A percentile compares a stretch with the other conserved stretches of the same genome.
These are phyloP conservation scores for Acleris literana DNA, from an alignment of 2,888 invertebrate genomes.

Conservation along the genomic window DNA sequence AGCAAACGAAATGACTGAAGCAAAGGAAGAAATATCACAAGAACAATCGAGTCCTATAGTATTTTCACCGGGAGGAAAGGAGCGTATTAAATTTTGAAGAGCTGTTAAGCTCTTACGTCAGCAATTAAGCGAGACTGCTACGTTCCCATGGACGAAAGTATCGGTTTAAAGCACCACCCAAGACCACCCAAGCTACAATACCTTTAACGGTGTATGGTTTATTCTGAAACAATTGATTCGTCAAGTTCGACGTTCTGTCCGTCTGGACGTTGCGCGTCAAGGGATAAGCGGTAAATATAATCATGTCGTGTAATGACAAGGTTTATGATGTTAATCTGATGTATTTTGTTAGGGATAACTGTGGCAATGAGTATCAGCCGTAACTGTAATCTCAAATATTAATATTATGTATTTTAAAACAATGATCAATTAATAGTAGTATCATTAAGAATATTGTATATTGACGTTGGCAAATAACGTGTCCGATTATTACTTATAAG, in stretches of 20 bases:
- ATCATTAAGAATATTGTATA: too few relatives aligned
- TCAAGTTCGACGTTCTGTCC: constrained; percentile 53
- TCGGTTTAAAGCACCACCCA: constrained; percentile 26
- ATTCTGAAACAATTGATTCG: constrained; percentile 65
- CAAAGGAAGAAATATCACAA: constrained; percentile 29
- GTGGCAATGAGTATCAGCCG: too few relatives aligned
- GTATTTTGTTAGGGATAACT: too few relatives aligned
- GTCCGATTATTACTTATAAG: too few relatives aligned
- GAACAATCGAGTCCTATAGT: constrained; percentile 21
- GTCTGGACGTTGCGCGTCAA: constrained; percentile 34
- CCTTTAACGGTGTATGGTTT: constrained; percentile 32
- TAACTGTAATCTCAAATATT: too few relatives aligned
- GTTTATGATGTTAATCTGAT: background rate
- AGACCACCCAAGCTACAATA: constrained; percentile 38
- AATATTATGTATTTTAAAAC: too few relatives aligned
- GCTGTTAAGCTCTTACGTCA: constrained; percentile 11
- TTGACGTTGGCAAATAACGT: too few relatives aligned
- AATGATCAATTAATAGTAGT: too few relatives aligned
- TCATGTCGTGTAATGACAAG: background rate
- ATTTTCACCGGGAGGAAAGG: constrained; percentile 15
- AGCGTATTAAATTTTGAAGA: constrained; percentile 23
- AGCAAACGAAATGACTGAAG: constrained; percentile 11
- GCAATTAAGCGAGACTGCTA: constrained; percentile 24
- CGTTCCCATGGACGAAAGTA: constrained; percentile 26
- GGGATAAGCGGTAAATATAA: constrained; percentile 17